Base-by-base conservation (phyloP, 2,888 invertebrate genomes). In the Euphydryas editha region DNA sequence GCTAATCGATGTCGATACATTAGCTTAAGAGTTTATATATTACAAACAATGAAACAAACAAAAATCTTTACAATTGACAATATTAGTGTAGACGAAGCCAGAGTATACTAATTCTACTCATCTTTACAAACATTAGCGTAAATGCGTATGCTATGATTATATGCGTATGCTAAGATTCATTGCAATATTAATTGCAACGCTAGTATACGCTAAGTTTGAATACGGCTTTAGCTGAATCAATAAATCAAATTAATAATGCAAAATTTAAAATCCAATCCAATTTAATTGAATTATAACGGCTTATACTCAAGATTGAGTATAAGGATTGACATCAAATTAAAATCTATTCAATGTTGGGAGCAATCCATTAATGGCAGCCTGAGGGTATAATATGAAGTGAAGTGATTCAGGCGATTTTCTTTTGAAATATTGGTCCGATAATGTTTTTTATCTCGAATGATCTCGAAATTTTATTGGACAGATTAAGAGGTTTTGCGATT, bases 381-480 rank as follows among this genome's bases (percentile, higher is more conserved):
- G 58, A 65, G 74, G 72, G 66, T 63, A 63, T 56, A 60, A 71
- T 75, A 75, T 78, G 78, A 80, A 80, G 81, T 78, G 81, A 83
- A 85, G 80, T 84, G 81, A 77, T 75, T 76, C 76, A 67, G 67
- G 69, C 75, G 72, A 74, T 75, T 73, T 71, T 69, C 75, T 73
- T 75, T 76, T 77, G 78, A 78, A 78, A 77, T 78, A 79, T 79
- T 72, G 73, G 70, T 70, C 71, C 71, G 75, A 77, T 79, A 77
- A 79, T 80, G 74, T 77, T 80, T 79, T 77, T 80, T 78, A 77
- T 76, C 74, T 60, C 63, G 71, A 69, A 75, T 73, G 73, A 74
- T 76, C 75, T 73, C 68, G 65, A 78, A 80, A 75, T 80, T 79
- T 78, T 80, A 81, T 81, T 79, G 77, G 78, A 73, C 76, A 79